A percentile compares a stretch with the other conserved stretches of the same genome.
These are phyloP conservation scores for Allenopithecus nigroviridis DNA, from an alignment of 2,797 vertebrate species.

Conservation along the genomic window DNA sequence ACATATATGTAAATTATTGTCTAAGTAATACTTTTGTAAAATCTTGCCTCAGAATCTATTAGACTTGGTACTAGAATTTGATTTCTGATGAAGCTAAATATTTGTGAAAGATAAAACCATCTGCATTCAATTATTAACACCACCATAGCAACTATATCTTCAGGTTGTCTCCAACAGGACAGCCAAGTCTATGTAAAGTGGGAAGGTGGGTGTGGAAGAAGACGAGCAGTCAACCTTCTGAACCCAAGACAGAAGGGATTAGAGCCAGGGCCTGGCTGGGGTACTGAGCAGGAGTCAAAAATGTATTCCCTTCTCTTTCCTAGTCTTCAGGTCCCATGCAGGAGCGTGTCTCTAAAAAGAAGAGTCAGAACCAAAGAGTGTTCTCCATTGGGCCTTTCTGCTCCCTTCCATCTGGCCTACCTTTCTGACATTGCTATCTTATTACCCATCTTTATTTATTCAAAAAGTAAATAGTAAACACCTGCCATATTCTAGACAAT, in stretches of 20 bases:
- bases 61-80: background rate
- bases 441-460: background rate
- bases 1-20: background rate
- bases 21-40: background rate
- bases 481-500: background rate
- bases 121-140: background rate
- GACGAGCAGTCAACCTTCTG: background rate
- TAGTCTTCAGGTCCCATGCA: background rate
- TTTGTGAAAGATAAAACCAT: background rate
- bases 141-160: background rate
- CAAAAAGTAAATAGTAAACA: background rate
- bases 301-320: background rate
- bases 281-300: background rate
- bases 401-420: background rate
- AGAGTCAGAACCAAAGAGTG: background rate
- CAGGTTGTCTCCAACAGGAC: background rate
- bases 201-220: background rate
- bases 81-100: slow-evolving; percentile 4
- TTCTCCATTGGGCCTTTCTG: background rate
- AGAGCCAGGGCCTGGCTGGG: background rate
- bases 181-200: background rate
- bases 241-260: background rate
- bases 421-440: background rate
- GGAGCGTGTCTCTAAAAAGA: background rate
- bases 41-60: background rate